These are phyloP conservation scores for Cryptotis parvus DNA, from an alignment of 2,113 vertebrate genomes.

Conservation along the genomic window DNA sequence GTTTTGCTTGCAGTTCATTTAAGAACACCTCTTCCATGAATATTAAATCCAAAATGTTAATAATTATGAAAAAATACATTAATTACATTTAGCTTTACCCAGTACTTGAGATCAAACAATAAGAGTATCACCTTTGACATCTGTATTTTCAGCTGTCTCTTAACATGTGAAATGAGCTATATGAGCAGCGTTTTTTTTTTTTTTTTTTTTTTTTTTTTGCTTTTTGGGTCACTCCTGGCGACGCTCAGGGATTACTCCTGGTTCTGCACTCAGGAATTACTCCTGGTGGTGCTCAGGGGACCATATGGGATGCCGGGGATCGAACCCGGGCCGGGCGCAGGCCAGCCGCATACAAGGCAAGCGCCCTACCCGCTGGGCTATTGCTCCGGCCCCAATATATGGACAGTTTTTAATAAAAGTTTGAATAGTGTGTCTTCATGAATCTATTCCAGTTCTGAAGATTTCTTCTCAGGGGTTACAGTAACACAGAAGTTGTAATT, in stretches of 20 bases:
- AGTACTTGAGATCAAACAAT: not conserved
- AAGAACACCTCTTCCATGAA: not conserved
- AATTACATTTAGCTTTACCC: not conserved
- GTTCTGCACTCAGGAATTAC: too few species aligned
- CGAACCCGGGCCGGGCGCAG: too few species aligned
- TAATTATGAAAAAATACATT: constrained; percentile 42
- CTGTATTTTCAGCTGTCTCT: constrained; percentile 3
- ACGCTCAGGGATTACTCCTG: too few species aligned
- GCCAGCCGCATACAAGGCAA: too few species aligned
- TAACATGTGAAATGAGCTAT: constrained; percentile 43
- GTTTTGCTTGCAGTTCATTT: constrained; percentile 35
- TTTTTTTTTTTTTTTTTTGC: too few species aligned
- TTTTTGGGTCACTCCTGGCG: too few species aligned
- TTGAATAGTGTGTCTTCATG: not conserved
- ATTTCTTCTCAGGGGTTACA: not conserved
- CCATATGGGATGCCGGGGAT: too few species aligned
- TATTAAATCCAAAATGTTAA: constrained; percentile 24
- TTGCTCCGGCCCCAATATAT: too few species aligned
- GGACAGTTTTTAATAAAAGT: too few species aligned
- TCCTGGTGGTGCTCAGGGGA: too few species aligned
- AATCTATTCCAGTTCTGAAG: not conserved
- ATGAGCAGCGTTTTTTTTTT: not conserved
- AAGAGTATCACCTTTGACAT: not conserved
- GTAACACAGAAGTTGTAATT: rapidly evolving
- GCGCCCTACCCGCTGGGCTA: too few species aligned